phyloP scores from a whole-genome alignment of 2,797 vertebrate genomes.

The Menidia menidia region DNA sequence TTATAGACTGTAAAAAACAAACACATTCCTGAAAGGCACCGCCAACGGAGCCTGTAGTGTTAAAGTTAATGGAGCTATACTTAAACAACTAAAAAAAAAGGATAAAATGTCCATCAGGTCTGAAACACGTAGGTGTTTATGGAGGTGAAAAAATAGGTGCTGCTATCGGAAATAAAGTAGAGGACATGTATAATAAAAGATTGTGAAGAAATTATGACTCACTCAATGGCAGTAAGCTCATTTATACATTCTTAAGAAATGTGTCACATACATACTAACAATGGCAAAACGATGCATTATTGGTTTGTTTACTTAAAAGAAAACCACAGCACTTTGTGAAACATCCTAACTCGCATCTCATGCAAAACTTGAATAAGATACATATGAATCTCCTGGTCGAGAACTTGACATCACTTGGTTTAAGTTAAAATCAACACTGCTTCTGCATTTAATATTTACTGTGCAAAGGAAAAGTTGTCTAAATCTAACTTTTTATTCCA shows the following conservation, averaged over 20 bases:
- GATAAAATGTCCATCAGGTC: constrained; percentile 56
- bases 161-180: constrained; percentile 12
- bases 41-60: constrained; percentile 34
- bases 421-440: background rate
- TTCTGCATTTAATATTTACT: background rate
- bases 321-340: background rate
- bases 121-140: constrained; percentile 34
- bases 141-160: constrained; percentile 17
- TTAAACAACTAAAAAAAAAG: constrained; percentile 37
- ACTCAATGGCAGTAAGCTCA: background rate
- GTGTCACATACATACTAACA: background rate
- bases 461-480: background rate
- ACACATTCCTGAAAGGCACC: constrained; percentile 31
- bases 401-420: background rate
- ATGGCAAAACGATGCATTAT: background rate
- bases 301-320: background rate
- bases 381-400: background rate
- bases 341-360: background rate
- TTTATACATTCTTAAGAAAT: background rate
- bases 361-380: background rate
- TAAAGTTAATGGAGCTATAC: constrained; percentile 58
- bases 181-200: background rate
- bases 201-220: background rate
- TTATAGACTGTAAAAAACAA: constrained; percentile 53
- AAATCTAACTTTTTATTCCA: background rate